Base-by-base conservation (phyloP, 2,113 vertebrate species). In the Monopterus albus region DNA sequence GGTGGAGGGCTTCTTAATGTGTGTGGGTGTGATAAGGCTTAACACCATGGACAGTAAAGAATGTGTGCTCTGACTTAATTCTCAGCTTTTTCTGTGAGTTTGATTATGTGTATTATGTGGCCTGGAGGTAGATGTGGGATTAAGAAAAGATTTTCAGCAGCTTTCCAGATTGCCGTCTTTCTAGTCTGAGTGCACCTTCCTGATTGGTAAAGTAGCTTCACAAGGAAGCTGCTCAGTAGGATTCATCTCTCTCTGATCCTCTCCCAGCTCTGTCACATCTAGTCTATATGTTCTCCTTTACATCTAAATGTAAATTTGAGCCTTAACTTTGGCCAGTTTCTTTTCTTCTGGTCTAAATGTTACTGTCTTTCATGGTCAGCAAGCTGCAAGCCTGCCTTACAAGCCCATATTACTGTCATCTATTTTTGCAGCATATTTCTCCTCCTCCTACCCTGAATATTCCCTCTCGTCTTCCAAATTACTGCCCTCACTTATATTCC, bases 111-210 rank as follows among this genome's bases (percentile, higher is more conserved):
- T 23, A 14, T 69, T 68, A 53, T 84, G 90, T 90, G 78, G 63
- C 81, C 79, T 63, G 55, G 88, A 90, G 70, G 83, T 83, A 89
- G 81, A 85, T 66, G 35, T 42, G 36, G 86, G 91, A 92, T 93
- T 91, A 87, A 82, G 79, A 79, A 72, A 81, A 55, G 86, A 78
- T 90, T 92, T 79, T 83, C 82, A 72, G 50, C 64, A 63, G 80
- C 66, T 81, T 72, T 77, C 67, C 39, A 68, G 51, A 68, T 67
- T 63, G 35, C 53, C 47, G 70, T 80, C 69, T 45, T 73, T 62
- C 46, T 58, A 82, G 64, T 84, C 71, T 53, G 56, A 45, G 10
- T 74, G 84, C 78, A 81, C 52, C 67, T 82, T 59, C 68, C 36
- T 68, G 83, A 75, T 82, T 82, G 40, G 17, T 6, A 38, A 43